Percentiles rank a stretch among this genome's conserved stretches.
These are phyloP conservation scores for Etheostoma perlongum DNA, from an alignment of 2,797 vertebrate species.

Conservation along the genomic window DNA sequence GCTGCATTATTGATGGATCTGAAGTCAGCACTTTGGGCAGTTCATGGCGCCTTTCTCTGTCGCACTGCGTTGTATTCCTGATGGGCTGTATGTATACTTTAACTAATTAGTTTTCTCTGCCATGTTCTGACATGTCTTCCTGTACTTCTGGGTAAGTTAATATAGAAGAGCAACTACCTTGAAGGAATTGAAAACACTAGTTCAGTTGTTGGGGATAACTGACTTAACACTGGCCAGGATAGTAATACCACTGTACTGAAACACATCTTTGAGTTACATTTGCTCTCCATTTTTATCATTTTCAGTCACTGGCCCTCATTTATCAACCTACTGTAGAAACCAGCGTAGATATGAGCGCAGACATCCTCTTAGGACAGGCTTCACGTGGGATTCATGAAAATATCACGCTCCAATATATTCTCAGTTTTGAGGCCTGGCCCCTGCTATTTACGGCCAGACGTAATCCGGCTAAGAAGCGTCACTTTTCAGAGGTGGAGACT, in stretches of 20 bases:
- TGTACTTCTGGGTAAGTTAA: slow-evolving; percentile 12
- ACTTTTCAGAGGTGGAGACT: too few species aligned
- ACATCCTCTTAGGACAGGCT: too few species aligned
- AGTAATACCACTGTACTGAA: background rate
- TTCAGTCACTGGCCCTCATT: background rate
- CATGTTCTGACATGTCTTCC: background rate
- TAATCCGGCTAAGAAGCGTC: too few species aligned
- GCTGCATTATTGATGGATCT: background rate
- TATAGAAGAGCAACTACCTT: slow-evolving; percentile 7
- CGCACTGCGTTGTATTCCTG: slow-evolving; percentile 1
- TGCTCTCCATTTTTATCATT: background rate
- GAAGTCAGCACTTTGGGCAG: slow-evolving; percentile 42
- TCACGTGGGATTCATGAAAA: too few species aligned
- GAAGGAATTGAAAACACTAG: too few species aligned
- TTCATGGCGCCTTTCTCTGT: slow-evolving; percentile 9
- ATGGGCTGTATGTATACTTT: slow-evolving; percentile 36
- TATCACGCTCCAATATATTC: too few species aligned
- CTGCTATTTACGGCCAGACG: too few species aligned
- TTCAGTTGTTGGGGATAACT: background rate
- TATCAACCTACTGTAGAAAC: too few species aligned
- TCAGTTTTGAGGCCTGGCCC: too few species aligned
- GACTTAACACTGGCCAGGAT: background rate
- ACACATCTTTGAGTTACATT: background rate
- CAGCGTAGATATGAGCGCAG: too few species aligned
- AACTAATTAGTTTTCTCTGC: slow-evolving; percentile 18